phyloP scores from a whole-genome alignment of 2,888 invertebrate genomes.

The Desoria tigrina region DNA sequence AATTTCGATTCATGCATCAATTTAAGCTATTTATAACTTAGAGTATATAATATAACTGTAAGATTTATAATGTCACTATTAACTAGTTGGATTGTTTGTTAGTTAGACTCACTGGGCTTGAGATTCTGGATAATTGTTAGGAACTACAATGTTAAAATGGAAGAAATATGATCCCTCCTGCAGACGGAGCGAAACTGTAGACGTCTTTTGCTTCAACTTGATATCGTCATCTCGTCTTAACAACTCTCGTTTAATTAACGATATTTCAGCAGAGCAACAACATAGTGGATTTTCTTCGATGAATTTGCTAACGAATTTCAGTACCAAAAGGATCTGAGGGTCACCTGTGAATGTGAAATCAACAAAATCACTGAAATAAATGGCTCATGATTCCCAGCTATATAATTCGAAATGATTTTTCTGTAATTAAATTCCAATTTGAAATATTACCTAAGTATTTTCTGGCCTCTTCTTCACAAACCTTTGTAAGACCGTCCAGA shows the following conservation, averaged over 20 bases:
- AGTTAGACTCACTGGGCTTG: conserved; percentile 57
- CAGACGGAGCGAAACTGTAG: conserved; percentile 64
- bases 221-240: conserved; percentile 62
- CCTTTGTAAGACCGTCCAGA: conserved; percentile 64
- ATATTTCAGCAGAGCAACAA: conserved; percentile 72
- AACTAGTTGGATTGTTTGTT: no score
- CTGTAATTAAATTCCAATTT: conserved; percentile 1
- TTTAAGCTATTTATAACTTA: conserved; percentile 2
- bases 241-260: conserved; percentile 61
- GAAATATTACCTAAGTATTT: conserved; percentile 24
- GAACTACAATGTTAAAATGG: conserved; percentile 64
- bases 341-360: conserved; percentile 25
- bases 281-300: conserved; percentile 70
- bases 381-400: no score
- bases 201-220: conserved; percentile 68
- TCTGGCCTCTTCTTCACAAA: conserved; percentile 66
- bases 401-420: conserved; percentile 27
- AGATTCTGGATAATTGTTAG: conserved; percentile 66
- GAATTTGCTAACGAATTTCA: conserved; percentile 67
- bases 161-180: conserved; percentile 65
- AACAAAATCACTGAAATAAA: not conserved
- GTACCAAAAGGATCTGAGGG: conserved; percentile 61
- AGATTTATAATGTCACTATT: no score
- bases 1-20: not conserved
- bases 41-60: no score